phyloP scores from a whole-genome alignment of 2,113 vertebrate genomes.

The Candoia aspera region DNA sequence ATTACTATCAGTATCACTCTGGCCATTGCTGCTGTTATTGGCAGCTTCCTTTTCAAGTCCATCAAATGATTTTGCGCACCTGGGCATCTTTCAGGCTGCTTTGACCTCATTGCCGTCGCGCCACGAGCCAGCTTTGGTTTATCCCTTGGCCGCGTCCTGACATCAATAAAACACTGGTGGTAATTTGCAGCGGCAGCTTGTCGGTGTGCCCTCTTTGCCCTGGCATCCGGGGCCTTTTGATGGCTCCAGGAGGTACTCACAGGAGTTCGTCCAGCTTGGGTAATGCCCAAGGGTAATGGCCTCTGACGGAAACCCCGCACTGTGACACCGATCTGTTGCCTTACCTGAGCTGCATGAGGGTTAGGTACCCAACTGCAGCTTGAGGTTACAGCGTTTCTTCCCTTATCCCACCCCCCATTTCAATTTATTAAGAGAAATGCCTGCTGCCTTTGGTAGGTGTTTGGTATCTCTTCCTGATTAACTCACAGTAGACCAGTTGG shows the following conservation, averaged over 20 bases:
- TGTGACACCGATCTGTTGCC: constrained; percentile 73
- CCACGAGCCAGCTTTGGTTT: constrained; percentile 63
- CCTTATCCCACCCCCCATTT: constrained; percentile 43
- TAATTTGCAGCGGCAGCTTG: constrained; percentile 77
- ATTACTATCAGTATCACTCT: background rate
- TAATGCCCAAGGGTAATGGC: constrained; percentile 76
- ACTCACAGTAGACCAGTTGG: constrained; percentile 49
- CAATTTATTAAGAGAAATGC: constrained; percentile 84
- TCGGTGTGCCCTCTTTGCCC: constrained; percentile 37
- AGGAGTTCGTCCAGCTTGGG: constrained; percentile 45
- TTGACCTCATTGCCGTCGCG: constrained; percentile 46
- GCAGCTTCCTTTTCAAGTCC: background rate
- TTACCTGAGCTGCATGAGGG: constrained; percentile 76
- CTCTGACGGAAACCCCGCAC: constrained; percentile 75
- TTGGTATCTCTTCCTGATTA: constrained; percentile 76
- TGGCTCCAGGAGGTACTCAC: constrained; percentile 50
- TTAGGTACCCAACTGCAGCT: constrained; percentile 72
- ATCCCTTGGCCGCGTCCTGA: constrained; percentile 61
- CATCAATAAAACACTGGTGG: constrained; percentile 70
- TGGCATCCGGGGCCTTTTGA: constrained; percentile 47
- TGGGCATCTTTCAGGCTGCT: constrained; percentile 36
- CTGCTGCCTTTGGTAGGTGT: constrained; percentile 72
- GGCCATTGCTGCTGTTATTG: background rate
- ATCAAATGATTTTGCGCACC: background rate
- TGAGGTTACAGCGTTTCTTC: constrained; percentile 59